These are phyloP conservation scores for Silurus aristotelis DNA, from an alignment of 2,797 vertebrate species.

Conservation along the genomic window DNA sequence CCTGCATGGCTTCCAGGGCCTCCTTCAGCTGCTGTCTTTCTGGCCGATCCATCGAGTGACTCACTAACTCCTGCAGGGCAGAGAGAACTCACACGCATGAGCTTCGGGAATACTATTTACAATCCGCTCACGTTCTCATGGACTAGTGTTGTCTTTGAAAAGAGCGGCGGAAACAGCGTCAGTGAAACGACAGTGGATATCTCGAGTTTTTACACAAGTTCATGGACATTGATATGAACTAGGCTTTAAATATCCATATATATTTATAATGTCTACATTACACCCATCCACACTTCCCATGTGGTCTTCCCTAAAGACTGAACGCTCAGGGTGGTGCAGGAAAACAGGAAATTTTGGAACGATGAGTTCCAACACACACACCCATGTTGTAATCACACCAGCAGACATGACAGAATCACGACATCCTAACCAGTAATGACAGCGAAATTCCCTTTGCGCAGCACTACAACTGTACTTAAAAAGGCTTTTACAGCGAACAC, in stretches of 20 bases:
- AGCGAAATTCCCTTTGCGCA: too few species aligned
- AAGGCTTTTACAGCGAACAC: too few species aligned
- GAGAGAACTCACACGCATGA: background rate
- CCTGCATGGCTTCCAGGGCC: constrained; percentile 97
- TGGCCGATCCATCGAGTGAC: constrained; percentile 86
- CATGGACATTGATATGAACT: background rate
- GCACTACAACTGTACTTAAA: too few species aligned
- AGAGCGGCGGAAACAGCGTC: background rate
- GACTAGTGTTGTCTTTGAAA: background rate
- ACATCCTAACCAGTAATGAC: too few species aligned
- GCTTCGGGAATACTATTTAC: background rate
- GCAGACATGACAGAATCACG: too few species aligned
- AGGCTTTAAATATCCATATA: too few species aligned
- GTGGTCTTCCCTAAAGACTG: too few species aligned
- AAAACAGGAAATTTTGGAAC: too few species aligned
- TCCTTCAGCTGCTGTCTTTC: constrained; percentile 93
- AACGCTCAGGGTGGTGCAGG: too few species aligned
- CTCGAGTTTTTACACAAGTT: background rate
- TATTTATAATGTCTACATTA: constrained; percentile 11
- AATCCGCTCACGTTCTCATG: background rate
- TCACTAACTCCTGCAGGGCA: constrained; percentile 85
- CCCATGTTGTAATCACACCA: too few species aligned
- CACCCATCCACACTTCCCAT: background rate
- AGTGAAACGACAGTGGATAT: background rate
- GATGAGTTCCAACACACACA: too few species aligned